Percentiles rank a stretch among this genome's conserved stretches.
Conservation (phyloP, 1,140 invertebrate genomes). For the Coenobita brevimanus region DNA sequence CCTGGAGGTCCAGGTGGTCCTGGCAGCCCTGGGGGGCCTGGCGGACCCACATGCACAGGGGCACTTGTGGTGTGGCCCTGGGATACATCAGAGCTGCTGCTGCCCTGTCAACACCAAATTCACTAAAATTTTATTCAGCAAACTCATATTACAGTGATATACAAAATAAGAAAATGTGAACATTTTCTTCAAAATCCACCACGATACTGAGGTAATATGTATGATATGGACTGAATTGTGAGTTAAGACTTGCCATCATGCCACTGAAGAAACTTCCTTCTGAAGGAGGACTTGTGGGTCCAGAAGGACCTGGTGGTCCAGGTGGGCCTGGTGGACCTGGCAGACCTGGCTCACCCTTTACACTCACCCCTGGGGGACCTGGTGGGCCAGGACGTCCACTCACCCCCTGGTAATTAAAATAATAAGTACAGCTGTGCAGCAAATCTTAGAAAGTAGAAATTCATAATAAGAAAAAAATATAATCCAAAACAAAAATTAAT, state of each 20-base stretch:
- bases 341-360: not conserved
- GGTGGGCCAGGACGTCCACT: constrained; percentile 40
- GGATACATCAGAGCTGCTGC: constrained; percentile 27
- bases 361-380: constrained; percentile 18
- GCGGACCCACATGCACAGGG: not conserved
- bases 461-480: not conserved
- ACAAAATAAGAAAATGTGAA: too few relatives aligned
- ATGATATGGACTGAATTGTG: too few relatives aligned
- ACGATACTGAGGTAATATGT: too few relatives aligned
- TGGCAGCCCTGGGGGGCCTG: not conserved
- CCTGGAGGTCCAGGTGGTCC: constrained; percentile 20
- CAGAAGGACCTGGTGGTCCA: constrained; percentile 65
- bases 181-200: too few relatives aligned
- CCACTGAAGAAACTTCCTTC: not conserved
- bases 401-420: not conserved
- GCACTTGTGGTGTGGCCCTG: not conserved
- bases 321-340: constrained; percentile 12
- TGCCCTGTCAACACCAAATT: constrained; percentile 35
- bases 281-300: not conserved
- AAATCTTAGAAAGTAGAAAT: too few relatives aligned
- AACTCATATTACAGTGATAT: too few relatives aligned
- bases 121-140: too few relatives aligned
- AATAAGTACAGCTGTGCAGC: too few relatives aligned
- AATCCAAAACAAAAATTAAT: too few relatives aligned
- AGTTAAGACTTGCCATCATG: constrained; percentile 15